These are phyloP conservation scores for Eilema caniola DNA, from an alignment of 2,888 invertebrate species.

Conservation along the genomic window DNA sequence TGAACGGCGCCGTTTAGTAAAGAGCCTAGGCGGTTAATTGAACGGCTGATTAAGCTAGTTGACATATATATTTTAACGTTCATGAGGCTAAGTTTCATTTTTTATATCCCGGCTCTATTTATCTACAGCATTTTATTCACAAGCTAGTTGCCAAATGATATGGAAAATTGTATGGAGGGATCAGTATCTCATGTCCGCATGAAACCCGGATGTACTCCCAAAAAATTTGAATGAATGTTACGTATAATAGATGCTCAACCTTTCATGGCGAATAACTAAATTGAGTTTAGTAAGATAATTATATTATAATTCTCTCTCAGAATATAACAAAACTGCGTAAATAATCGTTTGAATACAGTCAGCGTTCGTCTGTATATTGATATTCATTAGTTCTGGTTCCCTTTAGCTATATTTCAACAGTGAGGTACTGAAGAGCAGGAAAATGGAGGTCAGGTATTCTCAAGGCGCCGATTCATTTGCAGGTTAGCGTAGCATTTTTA, in stretches of 20 bases:
- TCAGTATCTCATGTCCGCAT: neutral
- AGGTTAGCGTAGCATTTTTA: slow-evolving; percentile 58
- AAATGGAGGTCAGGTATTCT: slow-evolving; percentile 60
- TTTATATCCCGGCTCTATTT: neutral
- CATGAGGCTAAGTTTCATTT: neutral
- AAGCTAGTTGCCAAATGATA: neutral
- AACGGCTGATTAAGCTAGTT: too few relatives aligned
- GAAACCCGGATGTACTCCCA: neutral
- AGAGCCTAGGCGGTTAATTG: too few relatives aligned
- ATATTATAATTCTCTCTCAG: too few relatives aligned
- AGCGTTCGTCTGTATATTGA: slow-evolving; percentile 40
- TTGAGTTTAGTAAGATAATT: too few relatives aligned
- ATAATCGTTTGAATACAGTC: slow-evolving; percentile 13
- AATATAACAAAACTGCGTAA: slow-evolving; percentile 19
- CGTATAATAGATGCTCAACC: neutral
- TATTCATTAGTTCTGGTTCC: slow-evolving; percentile 48
- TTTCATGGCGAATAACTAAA: neutral
- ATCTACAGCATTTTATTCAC: neutral
- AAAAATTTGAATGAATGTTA: neutral
- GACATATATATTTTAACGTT: neutral
- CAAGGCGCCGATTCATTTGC: slow-evolving; percentile 71
- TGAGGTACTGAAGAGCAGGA: slow-evolving; percentile 53
- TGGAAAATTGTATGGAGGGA: neutral
- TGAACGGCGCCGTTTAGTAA: too few relatives aligned
- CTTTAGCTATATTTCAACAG: slow-evolving; percentile 56